Evolutionary conservation across 2,888 invertebrate genomes (phyloP).

Genomic region (Cryptus armator): DNA sequence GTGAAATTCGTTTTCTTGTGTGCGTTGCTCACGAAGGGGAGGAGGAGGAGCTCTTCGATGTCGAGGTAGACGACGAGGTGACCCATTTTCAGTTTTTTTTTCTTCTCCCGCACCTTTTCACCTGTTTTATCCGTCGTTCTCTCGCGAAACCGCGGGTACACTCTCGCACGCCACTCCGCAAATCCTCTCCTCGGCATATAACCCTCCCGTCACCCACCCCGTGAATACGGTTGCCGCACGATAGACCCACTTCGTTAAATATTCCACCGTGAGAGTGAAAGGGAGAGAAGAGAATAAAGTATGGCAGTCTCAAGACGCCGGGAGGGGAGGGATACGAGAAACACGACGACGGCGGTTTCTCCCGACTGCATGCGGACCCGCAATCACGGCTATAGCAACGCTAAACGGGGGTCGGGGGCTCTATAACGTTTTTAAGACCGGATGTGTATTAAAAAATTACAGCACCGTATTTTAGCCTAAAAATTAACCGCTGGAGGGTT

Average conservation of each 20-base stretch:
- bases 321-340: not conserved
- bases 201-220: not conserved
- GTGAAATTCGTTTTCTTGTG: not conserved
- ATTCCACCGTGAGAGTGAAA: constrained; percentile 35
- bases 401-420: not conserved
- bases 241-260: constrained; percentile 63
- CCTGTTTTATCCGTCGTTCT: constrained; percentile 75
- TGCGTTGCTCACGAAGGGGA: constrained; percentile 28
- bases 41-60: constrained; percentile 24
- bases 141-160: constrained; percentile 28
- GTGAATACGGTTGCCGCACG: constrained; percentile 30
- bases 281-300: constrained; percentile 26
- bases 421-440: not conserved
- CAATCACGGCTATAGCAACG: not conserved
- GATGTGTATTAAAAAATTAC: constrained; percentile 5
- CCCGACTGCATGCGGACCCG: constrained; percentile 10
- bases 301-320: constrained; percentile 34
- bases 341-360: not conserved
- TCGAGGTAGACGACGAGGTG: constrained; percentile 33
- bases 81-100: constrained; percentile 17
- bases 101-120: constrained; percentile 66
- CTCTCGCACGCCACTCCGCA: constrained; percentile 48
- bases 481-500: not conserved
- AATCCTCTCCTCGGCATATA: constrained; percentile 14
- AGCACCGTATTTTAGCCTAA: not conserved